phyloP scores from a whole-genome alignment of 2,888 invertebrate species.

The Cheilosia vernalis region DNA sequence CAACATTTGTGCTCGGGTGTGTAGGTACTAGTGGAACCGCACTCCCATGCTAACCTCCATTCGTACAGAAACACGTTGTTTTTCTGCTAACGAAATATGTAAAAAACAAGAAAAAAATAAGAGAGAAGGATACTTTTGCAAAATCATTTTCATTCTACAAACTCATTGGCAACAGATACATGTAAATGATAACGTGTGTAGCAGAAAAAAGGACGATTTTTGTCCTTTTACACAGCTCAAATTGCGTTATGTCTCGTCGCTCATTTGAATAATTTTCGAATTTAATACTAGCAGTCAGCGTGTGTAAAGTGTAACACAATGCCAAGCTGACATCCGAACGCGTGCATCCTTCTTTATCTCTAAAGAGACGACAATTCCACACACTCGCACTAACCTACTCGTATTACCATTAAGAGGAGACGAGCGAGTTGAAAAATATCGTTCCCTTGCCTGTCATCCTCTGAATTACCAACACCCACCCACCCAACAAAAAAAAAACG shows the following conservation, averaged over 20 bases:
- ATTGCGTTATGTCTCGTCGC: conserved; percentile 52
- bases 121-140: conserved; percentile 10
- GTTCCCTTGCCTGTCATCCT: conserved; percentile 12
- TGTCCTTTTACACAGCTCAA: conserved; percentile 33
- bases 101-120: conserved; percentile 1
- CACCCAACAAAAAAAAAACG: not conserved
- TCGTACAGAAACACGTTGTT: conserved; percentile 15
- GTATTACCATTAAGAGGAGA: conserved; percentile 19
- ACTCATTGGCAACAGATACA: conserved; percentile 60
- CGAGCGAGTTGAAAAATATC: conserved; percentile 9
- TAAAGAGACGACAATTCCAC: not conserved
- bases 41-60: conserved; percentile 5
- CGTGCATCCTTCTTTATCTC: conserved; percentile 19
- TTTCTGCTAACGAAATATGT: conserved; percentile 9
- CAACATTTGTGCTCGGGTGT: not conserved
- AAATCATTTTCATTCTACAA: conserved; percentile 50
- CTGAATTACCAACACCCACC: conserved; percentile 3
- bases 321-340: conserved; percentile 14
- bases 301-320: conserved; percentile 22
- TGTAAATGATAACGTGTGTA: conserved; percentile 48
- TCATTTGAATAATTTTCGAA: conserved; percentile 66
- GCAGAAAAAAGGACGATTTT: not conserved
- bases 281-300: conserved; percentile 45
- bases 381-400: not conserved
- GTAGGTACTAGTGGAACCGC: conserved; percentile 1